Evolutionary conservation across 2,113 vertebrate genomes (phyloP).

Genomic region (Tetrao urogallus): DNA sequence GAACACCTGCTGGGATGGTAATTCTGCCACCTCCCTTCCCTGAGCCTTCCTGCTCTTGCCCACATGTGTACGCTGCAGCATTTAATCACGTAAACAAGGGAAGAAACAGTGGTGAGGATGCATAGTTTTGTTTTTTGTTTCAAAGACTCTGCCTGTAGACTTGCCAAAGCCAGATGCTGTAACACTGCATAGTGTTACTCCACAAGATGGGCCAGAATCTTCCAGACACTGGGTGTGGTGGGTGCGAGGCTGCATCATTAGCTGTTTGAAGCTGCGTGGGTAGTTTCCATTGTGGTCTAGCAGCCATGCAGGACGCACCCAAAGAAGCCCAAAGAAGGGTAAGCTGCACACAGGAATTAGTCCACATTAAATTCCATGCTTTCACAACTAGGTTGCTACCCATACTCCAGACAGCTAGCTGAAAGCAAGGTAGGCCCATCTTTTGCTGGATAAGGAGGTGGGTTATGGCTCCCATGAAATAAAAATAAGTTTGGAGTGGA

Average conservation of each 20-base stretch:
- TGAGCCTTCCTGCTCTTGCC: not conserved
- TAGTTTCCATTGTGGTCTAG: constrained; percentile 71
- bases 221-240: constrained; percentile 63
- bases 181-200: constrained; percentile 43
- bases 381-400: constrained; percentile 12
- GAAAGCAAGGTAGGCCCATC: not conserved
- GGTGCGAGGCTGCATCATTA: constrained; percentile 58
- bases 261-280: constrained; percentile 67
- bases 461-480: not conserved
- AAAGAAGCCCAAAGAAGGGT: constrained; percentile 37
- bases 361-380: constrained; percentile 14
- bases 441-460: not conserved
- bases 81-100: constrained; percentile 35
- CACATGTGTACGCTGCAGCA: constrained; percentile 28
- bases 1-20: too few relatives aligned
- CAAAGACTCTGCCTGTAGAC: constrained; percentile 56
- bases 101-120: constrained; percentile 37
- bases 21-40: too few relatives aligned
- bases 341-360: constrained; percentile 44
- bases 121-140: constrained; percentile 63
- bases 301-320: constrained; percentile 60
- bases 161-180: constrained; percentile 64
- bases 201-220: constrained; percentile 62
- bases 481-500: not conserved
- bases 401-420: not conserved